These are phyloP conservation scores for Nothocercus nigrocapillus DNA, from an alignment of 2,113 vertebrate genomes.

Conservation along the genomic window DNA sequence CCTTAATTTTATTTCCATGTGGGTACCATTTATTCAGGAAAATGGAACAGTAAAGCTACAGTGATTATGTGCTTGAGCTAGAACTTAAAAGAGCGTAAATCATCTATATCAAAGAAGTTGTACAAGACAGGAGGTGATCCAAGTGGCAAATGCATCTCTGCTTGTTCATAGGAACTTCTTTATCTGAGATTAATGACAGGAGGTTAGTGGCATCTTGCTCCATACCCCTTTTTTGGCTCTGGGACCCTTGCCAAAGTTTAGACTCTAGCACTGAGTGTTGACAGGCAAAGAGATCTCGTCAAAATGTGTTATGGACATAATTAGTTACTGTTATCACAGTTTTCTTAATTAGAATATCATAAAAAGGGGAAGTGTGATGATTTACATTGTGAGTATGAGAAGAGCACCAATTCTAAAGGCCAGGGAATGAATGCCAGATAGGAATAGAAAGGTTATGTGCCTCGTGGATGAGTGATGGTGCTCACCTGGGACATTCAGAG, in stretches of 20 bases:
- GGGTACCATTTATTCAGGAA: neutral
- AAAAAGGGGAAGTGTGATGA: slow-evolving; percentile 57
- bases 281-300: slow-evolving; percentile 52
- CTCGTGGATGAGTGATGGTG: slow-evolving; percentile 44
- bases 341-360: slow-evolving; percentile 75
- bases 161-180: slow-evolving; percentile 40
- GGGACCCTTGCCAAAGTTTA: slow-evolving; percentile 43
- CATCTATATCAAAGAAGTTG: slow-evolving; percentile 3
- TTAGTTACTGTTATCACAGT: slow-evolving; percentile 63
- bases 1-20: neutral
- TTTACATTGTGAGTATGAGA: slow-evolving; percentile 66
- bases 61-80: neutral
- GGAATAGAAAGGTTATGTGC: slow-evolving; percentile 61
- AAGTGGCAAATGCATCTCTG: neutral
- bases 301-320: slow-evolving; percentile 65
- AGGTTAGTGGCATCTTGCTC: slow-evolving; percentile 35
- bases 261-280: slow-evolving; percentile 45
- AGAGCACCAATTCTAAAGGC: slow-evolving; percentile 67
- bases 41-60: neutral
- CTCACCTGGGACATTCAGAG: slow-evolving; percentile 25
- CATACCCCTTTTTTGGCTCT: slow-evolving; percentile 40
- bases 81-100: neutral
- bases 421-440: slow-evolving; percentile 45
- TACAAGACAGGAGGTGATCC: neutral
- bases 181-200: slow-evolving; percentile 40